Evolutionary conservation across 2,113 vertebrate species (phyloP).

Genomic region (Mionectes macconnelli): DNA sequence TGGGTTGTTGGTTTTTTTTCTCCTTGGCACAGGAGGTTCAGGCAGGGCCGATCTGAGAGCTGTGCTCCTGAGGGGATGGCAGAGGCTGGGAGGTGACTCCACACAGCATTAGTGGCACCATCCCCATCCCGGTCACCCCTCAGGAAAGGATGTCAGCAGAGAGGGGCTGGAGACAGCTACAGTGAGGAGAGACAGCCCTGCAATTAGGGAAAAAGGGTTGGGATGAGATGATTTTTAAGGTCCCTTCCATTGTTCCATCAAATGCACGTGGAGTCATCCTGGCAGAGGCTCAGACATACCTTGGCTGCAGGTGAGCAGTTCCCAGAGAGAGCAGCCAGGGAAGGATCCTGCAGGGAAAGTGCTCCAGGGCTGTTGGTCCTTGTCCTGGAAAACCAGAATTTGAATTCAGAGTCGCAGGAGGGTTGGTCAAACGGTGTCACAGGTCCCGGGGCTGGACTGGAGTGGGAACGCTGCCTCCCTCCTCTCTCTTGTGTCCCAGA

Average conservation of each 20-base stretch:
- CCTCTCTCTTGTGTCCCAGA: not conserved
- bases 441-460: not conserved
- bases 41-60: not conserved
- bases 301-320: not conserved
- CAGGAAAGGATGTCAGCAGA: not conserved
- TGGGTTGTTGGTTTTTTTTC: not conserved
- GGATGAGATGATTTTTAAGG: not conserved
- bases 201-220: not conserved
- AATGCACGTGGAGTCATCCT: accelerated
- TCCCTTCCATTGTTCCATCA: not conserved
- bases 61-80: not conserved
- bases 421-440: not conserved
- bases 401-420: accelerated
- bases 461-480: not conserved
- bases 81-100: not conserved
- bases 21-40: not conserved
- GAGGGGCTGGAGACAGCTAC: not conserved
- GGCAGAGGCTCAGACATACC: not conserved
- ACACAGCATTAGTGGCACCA: too few species aligned
- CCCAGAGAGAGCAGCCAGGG: not conserved
- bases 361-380: not conserved
- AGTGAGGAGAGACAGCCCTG: not conserved
- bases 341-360: not conserved
- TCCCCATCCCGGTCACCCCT: not conserved
- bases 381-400: not conserved